Conservation (phyloP, 2,888 invertebrate genomes). For the Ectropis crepuscularia region DNA sequence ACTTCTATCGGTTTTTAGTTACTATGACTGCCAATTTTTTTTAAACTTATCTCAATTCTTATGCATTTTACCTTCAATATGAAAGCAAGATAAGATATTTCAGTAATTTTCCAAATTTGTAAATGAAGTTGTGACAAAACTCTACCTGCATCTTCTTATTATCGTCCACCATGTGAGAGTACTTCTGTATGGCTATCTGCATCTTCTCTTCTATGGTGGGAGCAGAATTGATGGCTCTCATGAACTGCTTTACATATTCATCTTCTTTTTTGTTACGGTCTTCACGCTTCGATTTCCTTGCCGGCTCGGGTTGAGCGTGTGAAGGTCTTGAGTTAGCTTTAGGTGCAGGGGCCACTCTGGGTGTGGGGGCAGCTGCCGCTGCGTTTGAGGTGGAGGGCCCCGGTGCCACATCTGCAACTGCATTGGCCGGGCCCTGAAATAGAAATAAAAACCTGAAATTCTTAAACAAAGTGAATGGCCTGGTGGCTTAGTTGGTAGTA, state of each 20-base stretch:
- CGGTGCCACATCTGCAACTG: not conserved
- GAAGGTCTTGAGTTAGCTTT: slow-evolving; percentile 12
- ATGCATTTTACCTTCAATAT: too few relatives aligned
- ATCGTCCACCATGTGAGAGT: slow-evolving; percentile 90
- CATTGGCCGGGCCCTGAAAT: not conserved
- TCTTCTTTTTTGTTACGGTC: slow-evolving; percentile 81
- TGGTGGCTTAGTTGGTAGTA: too few relatives aligned
- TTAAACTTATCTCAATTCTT: too few relatives aligned
- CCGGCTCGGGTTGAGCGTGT: slow-evolving; percentile 47
- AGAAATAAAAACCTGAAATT: not conserved
- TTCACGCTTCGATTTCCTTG: slow-evolving; percentile 73
- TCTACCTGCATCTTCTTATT: slow-evolving; percentile 81
- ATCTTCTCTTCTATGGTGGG: slow-evolving; percentile 88
- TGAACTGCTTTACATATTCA: slow-evolving; percentile 87
- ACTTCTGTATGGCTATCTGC: slow-evolving; percentile 89
- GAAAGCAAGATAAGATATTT: not conserved
- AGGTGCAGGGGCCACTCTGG: not conserved
- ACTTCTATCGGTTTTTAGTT: too few relatives aligned
- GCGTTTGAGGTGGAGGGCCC: not conserved
- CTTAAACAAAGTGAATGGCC: too few relatives aligned
- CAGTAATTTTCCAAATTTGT: not conserved
- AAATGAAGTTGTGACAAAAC: not conserved
- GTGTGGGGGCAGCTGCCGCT: not conserved
- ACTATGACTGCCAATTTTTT: too few relatives aligned
- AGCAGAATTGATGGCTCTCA: slow-evolving; percentile 84